These are phyloP conservation scores for Entomyzon cyanotis DNA, from an alignment of 2,113 vertebrate species.

Conservation along the genomic window DNA sequence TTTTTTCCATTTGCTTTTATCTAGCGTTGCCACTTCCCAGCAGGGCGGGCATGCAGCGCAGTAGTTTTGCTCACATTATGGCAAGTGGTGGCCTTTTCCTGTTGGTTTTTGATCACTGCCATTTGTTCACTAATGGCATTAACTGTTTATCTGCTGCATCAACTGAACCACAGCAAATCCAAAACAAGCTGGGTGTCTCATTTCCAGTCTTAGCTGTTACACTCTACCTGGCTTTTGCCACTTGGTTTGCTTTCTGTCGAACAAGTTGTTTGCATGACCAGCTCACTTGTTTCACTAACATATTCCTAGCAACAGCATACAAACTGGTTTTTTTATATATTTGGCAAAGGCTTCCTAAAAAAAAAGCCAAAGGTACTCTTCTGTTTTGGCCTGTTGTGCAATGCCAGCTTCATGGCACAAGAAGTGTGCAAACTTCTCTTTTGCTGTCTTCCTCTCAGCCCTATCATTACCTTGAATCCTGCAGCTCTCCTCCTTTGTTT, in stretches of 20 bases:
- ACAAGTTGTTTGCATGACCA: neutral
- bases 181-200: neutral
- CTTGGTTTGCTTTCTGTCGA: neutral
- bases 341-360: neutral
- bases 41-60: neutral
- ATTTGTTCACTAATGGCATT: neutral
- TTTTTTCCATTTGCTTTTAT: conserved; percentile 37
- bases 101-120: neutral
- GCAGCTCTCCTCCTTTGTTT: neutral
- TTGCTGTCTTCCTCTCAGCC: neutral
- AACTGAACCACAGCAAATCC: neutral
- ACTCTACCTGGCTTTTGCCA: neutral
- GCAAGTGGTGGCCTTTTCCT: conserved; percentile 36
- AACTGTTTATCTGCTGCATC: conserved; percentile 7
- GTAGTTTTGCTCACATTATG: neutral
- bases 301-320: neutral
- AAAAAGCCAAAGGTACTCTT: neutral
- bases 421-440: neutral
- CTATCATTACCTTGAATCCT: neutral
- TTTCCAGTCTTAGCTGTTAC: neutral
- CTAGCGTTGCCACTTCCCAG: neutral
- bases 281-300: neutral
- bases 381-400: neutral
- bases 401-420: neutral
- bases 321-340: neutral